A percentile compares a stretch with the other conserved stretches of the same genome.
Evolutionary conservation across 2,888 invertebrate genomes (phyloP).

Genomic region (Tolmerus cingulatus): DNA sequence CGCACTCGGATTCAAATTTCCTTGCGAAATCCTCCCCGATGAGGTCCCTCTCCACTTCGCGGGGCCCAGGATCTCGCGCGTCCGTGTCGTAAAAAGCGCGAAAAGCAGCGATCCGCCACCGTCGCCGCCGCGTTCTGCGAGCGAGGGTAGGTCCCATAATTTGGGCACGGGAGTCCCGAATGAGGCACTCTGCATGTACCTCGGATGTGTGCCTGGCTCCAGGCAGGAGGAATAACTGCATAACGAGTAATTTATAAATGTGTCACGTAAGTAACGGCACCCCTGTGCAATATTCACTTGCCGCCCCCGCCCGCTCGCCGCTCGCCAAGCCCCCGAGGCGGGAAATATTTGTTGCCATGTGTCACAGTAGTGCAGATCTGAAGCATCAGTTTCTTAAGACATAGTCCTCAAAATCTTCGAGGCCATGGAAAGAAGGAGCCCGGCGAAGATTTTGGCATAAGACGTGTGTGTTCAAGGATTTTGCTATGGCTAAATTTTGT

Average conservation of each 20-base stretch:
- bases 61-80: constrained; percentile 14
- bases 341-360: constrained; percentile 45
- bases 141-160: constrained; percentile 39
- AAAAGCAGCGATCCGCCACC: background rate
- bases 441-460: background rate
- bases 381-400: background rate
- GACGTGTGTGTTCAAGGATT: background rate
- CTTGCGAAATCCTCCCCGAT: background rate
- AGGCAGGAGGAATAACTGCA: constrained; percentile 46
- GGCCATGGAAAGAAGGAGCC: background rate
- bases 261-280: constrained; percentile 53
- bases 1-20: constrained; percentile 39
- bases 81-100: constrained; percentile 43
- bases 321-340: background rate
- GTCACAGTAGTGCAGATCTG: constrained; percentile 23
- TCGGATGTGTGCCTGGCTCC: constrained; percentile 23
- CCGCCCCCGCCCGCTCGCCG: constrained; percentile 4
- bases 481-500: constrained; percentile 33
- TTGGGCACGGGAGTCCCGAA: constrained; percentile 35
- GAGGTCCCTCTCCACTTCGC: background rate
- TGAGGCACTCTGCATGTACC: constrained; percentile 27
- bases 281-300: constrained; percentile 51
- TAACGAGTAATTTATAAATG: constrained; percentile 52
- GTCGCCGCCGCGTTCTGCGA: background rate
- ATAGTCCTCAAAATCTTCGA: background rate